phyloP scores from a whole-genome alignment of 2,797 vertebrate genomes.

The Tenualosa ilisha region DNA sequence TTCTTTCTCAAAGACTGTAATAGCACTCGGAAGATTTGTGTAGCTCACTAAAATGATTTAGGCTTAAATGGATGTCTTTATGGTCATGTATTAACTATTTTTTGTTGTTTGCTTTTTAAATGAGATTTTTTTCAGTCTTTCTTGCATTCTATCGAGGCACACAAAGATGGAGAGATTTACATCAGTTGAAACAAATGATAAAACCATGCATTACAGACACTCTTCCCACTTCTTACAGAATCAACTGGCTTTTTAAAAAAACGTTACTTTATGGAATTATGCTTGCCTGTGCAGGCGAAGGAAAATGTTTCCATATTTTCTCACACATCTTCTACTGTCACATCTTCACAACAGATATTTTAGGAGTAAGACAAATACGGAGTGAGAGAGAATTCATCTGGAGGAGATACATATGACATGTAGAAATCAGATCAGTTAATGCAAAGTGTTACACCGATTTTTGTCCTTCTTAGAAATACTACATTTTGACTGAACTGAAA shows the following conservation, averaged over 20 bases:
- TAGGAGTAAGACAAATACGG: conserved; percentile 28
- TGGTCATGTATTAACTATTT: not conserved
- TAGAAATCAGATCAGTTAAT: not conserved
- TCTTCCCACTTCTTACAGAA: conserved; percentile 33
- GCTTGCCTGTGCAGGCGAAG: not conserved
- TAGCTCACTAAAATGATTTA: conserved; percentile 21
- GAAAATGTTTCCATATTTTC: conserved; percentile 26
- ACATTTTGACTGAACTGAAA: too few relatives aligned
- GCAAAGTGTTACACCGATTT: not conserved
- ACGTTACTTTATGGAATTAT: conserved; percentile 4
- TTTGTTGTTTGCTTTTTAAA: conserved; percentile 4
- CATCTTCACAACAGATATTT: not conserved
- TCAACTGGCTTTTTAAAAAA: conserved; percentile 17
- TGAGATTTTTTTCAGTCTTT: not conserved
- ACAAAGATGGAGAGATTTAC: conserved; percentile 38
- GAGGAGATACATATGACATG: conserved; percentile 31
- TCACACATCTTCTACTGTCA: not conserved
- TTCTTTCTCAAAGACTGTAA: conserved; percentile 41
- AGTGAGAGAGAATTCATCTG: conserved; percentile 39
- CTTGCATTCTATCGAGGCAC: conserved; percentile 32
- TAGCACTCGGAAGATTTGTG: conserved; percentile 53
- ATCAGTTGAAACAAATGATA: conserved; percentile 37
- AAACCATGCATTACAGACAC: conserved; percentile 47
- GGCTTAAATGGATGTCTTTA: not conserved
- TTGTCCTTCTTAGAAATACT: not conserved